Percentiles rank a stretch among this genome's conserved stretches.
phyloP scores from a whole-genome alignment of 2,888 invertebrate species.

The Cerceris rybyensis region DNA sequence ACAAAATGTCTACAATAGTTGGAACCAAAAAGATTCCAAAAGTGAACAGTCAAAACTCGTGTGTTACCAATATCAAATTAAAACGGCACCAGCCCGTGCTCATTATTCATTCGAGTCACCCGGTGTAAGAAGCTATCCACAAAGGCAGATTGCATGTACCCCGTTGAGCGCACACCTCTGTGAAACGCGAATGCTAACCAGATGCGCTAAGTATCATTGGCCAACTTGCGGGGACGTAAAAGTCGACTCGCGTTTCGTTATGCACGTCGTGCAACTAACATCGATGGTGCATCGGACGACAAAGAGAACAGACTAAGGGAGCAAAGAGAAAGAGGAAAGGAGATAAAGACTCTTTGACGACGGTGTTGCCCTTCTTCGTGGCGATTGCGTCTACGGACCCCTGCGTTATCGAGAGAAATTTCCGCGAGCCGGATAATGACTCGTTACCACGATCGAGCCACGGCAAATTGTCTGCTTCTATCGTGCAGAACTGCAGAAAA shows the following conservation, averaged over 20 bases:
- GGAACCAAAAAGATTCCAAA: too few species aligned
- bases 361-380: not conserved
- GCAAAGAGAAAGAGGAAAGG: not conserved
- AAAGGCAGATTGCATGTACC: slow-evolving; percentile 43
- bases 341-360: not conserved
- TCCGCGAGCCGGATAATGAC: slow-evolving; percentile 9
- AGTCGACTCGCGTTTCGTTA: slow-evolving; percentile 27
- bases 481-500: not conserved
- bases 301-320: not conserved
- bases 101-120: slow-evolving; percentile 40
- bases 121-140: slow-evolving; percentile 44
- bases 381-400: not conserved
- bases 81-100: slow-evolving; percentile 6
- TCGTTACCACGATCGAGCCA: slow-evolving; percentile 1
- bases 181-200: slow-evolving; percentile 58
- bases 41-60: not conserved
- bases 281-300: slow-evolving; percentile 1
- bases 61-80: not conserved
- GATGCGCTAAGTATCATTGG: slow-evolving; percentile 53
- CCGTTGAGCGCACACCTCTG: slow-evolving; percentile 32
- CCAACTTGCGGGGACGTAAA: slow-evolving; percentile 29
- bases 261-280: slow-evolving; percentile 2
- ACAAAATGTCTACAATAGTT: too few species aligned
- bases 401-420: slow-evolving; percentile 17
- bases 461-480: slow-evolving; percentile 2